Conservation (phyloP, 1,140 invertebrate species). For the Goniozus legneri region DNA sequence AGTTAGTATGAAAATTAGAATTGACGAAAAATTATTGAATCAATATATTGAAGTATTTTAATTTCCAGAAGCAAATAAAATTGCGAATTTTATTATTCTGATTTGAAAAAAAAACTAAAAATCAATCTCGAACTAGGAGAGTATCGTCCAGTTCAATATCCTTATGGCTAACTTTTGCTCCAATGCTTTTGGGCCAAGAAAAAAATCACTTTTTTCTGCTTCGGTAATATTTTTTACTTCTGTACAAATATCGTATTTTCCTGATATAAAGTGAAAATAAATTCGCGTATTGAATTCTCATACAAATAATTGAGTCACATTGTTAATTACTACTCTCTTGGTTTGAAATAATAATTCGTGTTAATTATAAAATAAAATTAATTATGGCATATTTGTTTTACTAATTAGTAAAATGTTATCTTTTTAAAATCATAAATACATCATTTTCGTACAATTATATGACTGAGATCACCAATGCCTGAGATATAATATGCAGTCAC, state of each 20-base stretch:
- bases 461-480: constrained; percentile 43
- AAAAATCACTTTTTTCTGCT: too few relatives aligned
- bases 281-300: background rate
- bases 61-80: constrained; percentile 20
- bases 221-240: too few relatives aligned
- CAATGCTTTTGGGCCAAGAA: too few relatives aligned
- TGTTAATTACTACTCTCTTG: too few relatives aligned
- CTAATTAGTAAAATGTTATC: too few relatives aligned
- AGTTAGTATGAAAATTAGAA: constrained; percentile 21
- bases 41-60: constrained; percentile 20
- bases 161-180: too few relatives aligned
- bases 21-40: constrained; percentile 18
- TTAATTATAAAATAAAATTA: too few relatives aligned
- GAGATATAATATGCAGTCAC: constrained; percentile 36
- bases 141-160: too few relatives aligned
- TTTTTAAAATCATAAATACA: constrained; percentile 31
- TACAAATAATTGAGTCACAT: background rate
- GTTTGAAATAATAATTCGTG: too few relatives aligned
- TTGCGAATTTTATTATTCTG: constrained; percentile 20
- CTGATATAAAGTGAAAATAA: background rate
- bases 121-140: constrained; percentile 31
- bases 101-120: constrained; percentile 5
- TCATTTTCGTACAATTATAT: constrained; percentile 17
- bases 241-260: too few relatives aligned
- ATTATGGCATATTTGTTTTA: too few relatives aligned